These are phyloP conservation scores for Saccostrea cuccullata DNA, from an alignment of 1,140 invertebrate genomes.

Conservation along the genomic window DNA sequence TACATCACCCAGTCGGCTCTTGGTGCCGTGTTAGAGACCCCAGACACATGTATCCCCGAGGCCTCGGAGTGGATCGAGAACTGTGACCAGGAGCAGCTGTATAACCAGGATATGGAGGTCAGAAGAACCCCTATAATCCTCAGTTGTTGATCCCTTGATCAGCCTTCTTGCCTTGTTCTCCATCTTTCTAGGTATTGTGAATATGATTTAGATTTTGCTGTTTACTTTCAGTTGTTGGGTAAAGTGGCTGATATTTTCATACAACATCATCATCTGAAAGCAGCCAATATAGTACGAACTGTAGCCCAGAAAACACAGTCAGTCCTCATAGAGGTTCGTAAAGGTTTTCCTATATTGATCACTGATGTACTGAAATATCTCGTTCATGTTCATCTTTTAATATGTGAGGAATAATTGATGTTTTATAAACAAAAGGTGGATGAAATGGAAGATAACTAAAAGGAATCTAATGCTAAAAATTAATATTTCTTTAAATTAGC, in stretches of 20 bases:
- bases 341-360: not conserved
- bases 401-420: too few species aligned
- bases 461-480: too few species aligned
- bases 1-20: conserved; percentile 22
- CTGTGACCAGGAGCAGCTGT: not conserved
- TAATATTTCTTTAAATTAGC: too few species aligned
- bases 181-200: too few species aligned
- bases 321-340: not conserved
- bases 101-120: not conserved
- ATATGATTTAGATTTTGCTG: too few species aligned
- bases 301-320: not conserved
- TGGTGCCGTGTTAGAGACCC: not conserved
- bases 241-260: conserved; percentile 1
- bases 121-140: not conserved
- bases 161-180: too few species aligned
- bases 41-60: not conserved
- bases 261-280: not conserved
- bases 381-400: too few species aligned
- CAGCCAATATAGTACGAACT: not conserved
- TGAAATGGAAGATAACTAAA: too few species aligned
- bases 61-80: not conserved
- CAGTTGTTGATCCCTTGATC: too few species aligned
- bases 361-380: too few species aligned
- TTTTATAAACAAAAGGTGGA: too few species aligned
- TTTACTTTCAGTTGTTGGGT: not conserved